Percentiles rank a stretch among this genome's conserved stretches.
phyloP scores from a whole-genome alignment of 2,113 vertebrate species.

The Bubalus kerabau region DNA sequence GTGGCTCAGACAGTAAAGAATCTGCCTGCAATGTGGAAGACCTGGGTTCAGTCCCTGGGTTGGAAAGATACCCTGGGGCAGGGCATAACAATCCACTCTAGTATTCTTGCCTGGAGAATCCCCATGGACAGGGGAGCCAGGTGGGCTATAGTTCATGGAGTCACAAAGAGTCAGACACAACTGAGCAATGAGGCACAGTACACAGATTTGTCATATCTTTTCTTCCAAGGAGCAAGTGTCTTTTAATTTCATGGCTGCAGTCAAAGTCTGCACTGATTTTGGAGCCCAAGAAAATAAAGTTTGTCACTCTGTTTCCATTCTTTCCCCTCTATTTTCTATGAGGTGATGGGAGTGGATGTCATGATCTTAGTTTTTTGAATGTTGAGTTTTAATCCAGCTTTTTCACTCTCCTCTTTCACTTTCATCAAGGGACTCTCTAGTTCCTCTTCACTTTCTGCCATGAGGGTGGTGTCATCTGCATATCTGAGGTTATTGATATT shows the following conservation, averaged over 20 bases:
- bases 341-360: no score
- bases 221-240: background rate
- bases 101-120: background rate
- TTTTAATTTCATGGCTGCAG: background rate
- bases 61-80: background rate
- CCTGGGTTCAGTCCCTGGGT: background rate
- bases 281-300: background rate
- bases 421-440: background rate
- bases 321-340: no score
- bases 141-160: background rate
- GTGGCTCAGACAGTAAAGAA: background rate
- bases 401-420: background rate
- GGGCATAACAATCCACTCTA: background rate
- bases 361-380: no score
- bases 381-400: background rate
- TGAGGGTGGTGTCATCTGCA: background rate
- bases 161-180: no score
- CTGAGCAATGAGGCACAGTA: background rate
- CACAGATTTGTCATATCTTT: background rate
- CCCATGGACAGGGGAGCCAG: background rate
- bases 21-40: background rate
- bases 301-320: background rate
- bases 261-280: background rate
- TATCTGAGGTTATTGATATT: background rate
- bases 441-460: background rate